A percentile compares a stretch with the other conserved stretches of the same genome.
phyloP scores from a whole-genome alignment of 2,113 vertebrate genomes.

The Promerops cafer region DNA sequence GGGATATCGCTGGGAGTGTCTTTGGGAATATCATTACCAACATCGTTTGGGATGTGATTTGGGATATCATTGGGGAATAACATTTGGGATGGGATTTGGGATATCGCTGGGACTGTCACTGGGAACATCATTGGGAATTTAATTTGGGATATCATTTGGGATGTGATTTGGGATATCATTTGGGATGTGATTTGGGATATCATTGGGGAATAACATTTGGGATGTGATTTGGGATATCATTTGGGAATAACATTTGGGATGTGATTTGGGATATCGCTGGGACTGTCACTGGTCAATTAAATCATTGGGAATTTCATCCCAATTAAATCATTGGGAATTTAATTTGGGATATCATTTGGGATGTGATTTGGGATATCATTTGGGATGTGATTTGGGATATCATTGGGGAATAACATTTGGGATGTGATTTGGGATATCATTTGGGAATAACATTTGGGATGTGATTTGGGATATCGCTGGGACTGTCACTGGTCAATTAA shows the following conservation, averaged over 20 bases:
- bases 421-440: not conserved
- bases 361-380: not conserved
- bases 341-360: not conserved
- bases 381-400: not conserved
- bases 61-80: not conserved
- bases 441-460: not conserved
- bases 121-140: not conserved
- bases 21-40: fast-evolving
- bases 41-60: too few relatives aligned
- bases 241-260: not conserved
- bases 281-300: not conserved
- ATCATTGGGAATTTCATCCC: too few relatives aligned
- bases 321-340: not conserved
- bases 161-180: not conserved
- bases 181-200: not conserved
- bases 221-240: not conserved
- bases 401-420: too few relatives aligned
- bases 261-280: not conserved
- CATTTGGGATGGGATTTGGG: not conserved
- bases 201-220: too few relatives aligned
- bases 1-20: not conserved
- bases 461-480: not conserved
- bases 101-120: not conserved
- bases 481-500: not conserved
- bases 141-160: not conserved